Percentiles rank a stretch among this genome's conserved stretches.
These are phyloP conservation scores for Meganola albula DNA, from an alignment of 2,888 invertebrate genomes.

Conservation along the genomic window DNA sequence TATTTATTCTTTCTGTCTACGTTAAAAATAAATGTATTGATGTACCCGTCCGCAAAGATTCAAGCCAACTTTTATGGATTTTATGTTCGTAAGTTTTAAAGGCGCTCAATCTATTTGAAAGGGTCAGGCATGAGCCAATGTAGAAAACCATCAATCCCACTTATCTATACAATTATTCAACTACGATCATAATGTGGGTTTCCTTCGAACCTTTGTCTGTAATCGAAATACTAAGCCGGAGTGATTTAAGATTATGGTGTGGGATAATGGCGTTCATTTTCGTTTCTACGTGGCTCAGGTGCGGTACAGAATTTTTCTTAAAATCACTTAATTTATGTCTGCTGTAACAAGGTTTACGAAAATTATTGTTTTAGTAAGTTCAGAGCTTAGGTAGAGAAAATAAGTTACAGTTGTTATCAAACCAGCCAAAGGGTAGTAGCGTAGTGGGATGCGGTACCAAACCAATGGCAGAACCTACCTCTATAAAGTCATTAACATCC, in stretches of 20 bases:
- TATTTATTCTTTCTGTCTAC: no score
- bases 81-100: no score
- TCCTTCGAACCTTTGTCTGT: conserved; percentile 72
- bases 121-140: conserved; percentile 30
- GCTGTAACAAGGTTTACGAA: conserved; percentile 41
- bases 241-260: conserved; percentile 76
- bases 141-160: conserved; percentile 59
- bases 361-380: conserved; percentile 30
- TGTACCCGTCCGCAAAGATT: no score
- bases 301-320: conserved; percentile 59
- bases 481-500: no score
- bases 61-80: no score
- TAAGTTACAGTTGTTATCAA: no score
- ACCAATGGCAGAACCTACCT: no score
- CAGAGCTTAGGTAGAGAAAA: no score
- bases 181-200: conserved; percentile 73
- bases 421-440: no score
- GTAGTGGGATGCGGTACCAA: no score
- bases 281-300: conserved; percentile 62
- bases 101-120: no score
- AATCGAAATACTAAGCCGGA: conserved; percentile 74
- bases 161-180: conserved; percentile 75
- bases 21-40: no score
- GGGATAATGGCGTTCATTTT: conserved; percentile 73
- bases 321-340: conserved; percentile 56